Evolutionary conservation across 2,888 invertebrate species (phyloP).

Genomic region (Calameuta pallipes): DNA sequence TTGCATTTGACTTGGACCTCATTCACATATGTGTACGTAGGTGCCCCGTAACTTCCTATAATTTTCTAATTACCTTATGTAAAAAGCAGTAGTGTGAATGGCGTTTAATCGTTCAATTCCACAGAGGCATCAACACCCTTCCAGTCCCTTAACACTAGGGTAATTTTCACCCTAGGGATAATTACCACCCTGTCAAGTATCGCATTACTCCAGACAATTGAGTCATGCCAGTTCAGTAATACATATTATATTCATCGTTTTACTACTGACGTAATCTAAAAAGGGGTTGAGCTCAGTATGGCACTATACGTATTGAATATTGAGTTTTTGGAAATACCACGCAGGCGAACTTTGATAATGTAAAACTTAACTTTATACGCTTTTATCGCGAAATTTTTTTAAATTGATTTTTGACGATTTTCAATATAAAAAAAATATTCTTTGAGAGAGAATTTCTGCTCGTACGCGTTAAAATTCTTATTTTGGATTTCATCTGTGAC

Average conservation of each 20-base stretch:
- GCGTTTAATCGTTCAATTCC: conserved; percentile 2
- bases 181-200: not conserved
- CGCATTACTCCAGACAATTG: not conserved
- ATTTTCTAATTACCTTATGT: not conserved
- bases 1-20: not conserved
- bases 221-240: not conserved
- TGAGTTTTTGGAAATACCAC: not conserved
- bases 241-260: not conserved
- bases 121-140: not conserved
- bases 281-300: not conserved
- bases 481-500: not conserved
- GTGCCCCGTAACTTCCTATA: not conserved
- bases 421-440: not conserved
- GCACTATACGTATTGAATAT: not conserved
- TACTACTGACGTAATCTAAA: not conserved
- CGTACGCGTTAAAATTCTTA: not conserved
- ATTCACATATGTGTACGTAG: not conserved
- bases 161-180: conserved; percentile 3
- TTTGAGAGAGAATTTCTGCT: no score
- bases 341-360: not conserved
- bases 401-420: not conserved
- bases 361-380: not conserved
- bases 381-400: not conserved
- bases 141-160: not conserved
- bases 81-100: not conserved